Evolutionary conservation across 2,113 vertebrate genomes (phyloP).

Genomic region (Larimichthys crocea): DNA sequence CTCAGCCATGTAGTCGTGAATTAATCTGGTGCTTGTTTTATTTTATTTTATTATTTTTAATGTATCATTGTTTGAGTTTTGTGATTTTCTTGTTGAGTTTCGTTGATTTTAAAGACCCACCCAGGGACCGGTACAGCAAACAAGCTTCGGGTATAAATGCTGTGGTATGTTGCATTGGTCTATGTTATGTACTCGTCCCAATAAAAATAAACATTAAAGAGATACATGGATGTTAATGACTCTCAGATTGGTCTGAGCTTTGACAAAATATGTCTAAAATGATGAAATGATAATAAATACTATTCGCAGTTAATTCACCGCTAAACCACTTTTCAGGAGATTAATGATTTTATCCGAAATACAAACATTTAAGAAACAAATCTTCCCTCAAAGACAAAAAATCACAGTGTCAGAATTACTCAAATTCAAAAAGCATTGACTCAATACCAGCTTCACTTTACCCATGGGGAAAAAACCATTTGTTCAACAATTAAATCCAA

Average conservation of each 20-base stretch:
- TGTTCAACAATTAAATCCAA: neutral
- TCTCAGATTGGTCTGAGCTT: neutral
- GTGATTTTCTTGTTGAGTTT: neutral
- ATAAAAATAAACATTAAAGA: neutral
- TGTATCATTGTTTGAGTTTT: neutral
- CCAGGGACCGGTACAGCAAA: neutral
- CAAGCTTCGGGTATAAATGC: neutral
- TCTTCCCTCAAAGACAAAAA: neutral
- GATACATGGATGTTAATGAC: neutral
- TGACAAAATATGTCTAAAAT: neutral
- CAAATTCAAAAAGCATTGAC: neutral
- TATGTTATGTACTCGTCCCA: neutral
- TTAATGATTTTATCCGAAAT: neutral
- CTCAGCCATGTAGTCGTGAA: neutral
- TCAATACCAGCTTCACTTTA: neutral
- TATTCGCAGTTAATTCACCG: neutral
- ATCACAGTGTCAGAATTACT: neutral
- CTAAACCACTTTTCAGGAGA: neutral
- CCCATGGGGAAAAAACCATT: neutral
- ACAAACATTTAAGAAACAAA: neutral
- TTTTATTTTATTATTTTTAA: neutral
- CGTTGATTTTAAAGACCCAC: neutral
- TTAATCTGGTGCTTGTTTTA: neutral
- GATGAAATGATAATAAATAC: neutral
- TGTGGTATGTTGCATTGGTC: neutral